These are phyloP conservation scores for Enteromius mattozi DNA, from an alignment of 2,797 vertebrate genomes.

Conservation along the genomic window DNA sequence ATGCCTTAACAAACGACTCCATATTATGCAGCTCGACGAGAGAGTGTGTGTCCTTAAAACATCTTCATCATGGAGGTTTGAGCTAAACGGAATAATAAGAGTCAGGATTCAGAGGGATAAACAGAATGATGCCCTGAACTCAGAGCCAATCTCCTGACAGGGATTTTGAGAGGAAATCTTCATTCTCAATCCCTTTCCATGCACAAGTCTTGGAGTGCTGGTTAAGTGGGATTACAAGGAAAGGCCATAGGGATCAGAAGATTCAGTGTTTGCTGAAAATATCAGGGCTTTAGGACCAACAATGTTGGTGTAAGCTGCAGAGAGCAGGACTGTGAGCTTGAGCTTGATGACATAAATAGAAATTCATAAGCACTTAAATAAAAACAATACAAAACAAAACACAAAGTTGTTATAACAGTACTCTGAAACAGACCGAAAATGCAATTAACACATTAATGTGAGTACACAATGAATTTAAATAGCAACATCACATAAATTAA, in stretches of 20 bases:
- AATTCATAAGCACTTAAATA: neutral
- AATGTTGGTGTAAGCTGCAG: neutral
- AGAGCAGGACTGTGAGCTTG: neutral
- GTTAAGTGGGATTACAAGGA: conserved; percentile 17
- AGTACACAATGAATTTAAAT: neutral
- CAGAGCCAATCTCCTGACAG: neutral
- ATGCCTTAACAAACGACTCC: conserved; percentile 4
- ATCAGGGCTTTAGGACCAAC: conserved; percentile 13
- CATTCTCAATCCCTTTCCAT: neutral
- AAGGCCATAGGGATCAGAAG: neutral
- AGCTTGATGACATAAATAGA: neutral
- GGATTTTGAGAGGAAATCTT: conserved; percentile 34
- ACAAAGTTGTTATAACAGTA: neutral
- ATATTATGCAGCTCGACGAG: neutral
- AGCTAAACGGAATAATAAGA: conserved; percentile 21
- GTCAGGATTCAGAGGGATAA: conserved; percentile 9
- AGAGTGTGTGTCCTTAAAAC: conserved; percentile 14
- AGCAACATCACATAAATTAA: neutral
- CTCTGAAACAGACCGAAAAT: neutral
- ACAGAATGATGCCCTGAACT: conserved; percentile 18
- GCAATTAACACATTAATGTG: neutral
- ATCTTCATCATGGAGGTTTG: neutral
- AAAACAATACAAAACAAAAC: neutral
- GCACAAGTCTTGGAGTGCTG: conserved; percentile 7
- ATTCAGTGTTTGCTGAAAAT: neutral